Conservation (phyloP, 53 echinoderm and acorn worm genomes). For the Antedon mediterranea region DNA sequence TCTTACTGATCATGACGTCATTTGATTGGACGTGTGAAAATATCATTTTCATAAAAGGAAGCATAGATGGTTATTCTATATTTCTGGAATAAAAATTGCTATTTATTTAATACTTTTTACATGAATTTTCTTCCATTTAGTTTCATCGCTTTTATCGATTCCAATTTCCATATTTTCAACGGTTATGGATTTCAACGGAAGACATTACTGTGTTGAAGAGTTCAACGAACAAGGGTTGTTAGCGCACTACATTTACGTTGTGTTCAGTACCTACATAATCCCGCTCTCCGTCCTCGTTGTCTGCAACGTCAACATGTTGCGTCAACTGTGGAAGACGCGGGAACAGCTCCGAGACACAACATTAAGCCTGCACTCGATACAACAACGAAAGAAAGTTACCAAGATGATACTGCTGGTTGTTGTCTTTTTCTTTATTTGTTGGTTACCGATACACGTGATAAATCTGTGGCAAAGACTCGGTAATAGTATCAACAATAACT, state of each 20-base stretch:
- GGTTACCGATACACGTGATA: conserved; percentile 71
- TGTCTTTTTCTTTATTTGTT: conserved; percentile 70
- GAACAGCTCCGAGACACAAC: background rate
- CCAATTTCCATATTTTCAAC: conserved; percentile 36
- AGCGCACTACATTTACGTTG: conserved; percentile 50
- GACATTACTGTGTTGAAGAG: conserved; percentile 35
- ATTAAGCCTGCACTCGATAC: background rate
- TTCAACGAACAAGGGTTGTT: conserved; percentile 28
- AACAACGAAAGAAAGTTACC: conserved; percentile 67
- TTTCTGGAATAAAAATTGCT: too few species aligned
- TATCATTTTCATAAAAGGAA: too few species aligned
- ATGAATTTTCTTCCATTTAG: conserved; percentile 25
- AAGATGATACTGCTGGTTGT: conserved; percentile 85
- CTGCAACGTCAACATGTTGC: conserved; percentile 80
- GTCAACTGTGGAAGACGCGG: conserved; percentile 50
- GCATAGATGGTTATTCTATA: too few species aligned
- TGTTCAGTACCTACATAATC: conserved; percentile 55
- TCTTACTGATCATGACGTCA: too few species aligned
- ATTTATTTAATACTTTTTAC: background rate
- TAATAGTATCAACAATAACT: conserved; percentile 26
- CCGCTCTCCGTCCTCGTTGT: conserved; percentile 64
- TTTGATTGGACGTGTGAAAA: too few species aligned
- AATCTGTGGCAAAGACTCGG: conserved; percentile 50
- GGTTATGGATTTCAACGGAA: background rate
- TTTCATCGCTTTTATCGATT: conserved; percentile 59